A percentile compares a stretch with the other conserved stretches of the same genome.
These are phyloP conservation scores for Syrista parreyssii DNA, from an alignment of 2,888 invertebrate species.

Conservation along the genomic window DNA sequence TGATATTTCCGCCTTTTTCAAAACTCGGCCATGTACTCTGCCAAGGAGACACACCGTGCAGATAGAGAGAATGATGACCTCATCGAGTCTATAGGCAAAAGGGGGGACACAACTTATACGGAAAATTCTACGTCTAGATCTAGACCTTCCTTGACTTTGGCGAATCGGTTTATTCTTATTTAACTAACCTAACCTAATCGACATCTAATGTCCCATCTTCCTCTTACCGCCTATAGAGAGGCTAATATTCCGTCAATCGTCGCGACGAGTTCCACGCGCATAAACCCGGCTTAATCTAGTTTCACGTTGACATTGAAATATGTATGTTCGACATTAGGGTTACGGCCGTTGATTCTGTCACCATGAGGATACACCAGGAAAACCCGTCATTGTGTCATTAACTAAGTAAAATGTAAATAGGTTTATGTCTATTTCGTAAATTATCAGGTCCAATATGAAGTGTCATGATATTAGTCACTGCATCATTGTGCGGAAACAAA, in stretches of 20 bases:
- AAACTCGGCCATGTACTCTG: not conserved
- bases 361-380: not conserved
- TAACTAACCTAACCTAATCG: not conserved
- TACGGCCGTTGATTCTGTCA: not conserved
- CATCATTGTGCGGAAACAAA: not conserved
- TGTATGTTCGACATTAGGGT: not conserved
- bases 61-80: not conserved
- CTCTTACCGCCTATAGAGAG: not conserved
- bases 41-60: not conserved
- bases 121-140: not conserved
- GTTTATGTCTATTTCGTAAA: not conserved
- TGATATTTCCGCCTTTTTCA: slow-evolving; percentile 5
- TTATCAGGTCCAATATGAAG: not conserved
- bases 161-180: not conserved
- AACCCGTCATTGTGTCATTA: not conserved
- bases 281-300: not conserved
- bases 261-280: not conserved
- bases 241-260: not conserved
- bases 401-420: not conserved
- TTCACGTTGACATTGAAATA: not conserved
- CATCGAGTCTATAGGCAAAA: not conserved
- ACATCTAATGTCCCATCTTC: not conserved
- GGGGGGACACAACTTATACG: not conserved
- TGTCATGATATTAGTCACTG: not conserved
- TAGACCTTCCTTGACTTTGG: not conserved